Percentiles rank a stretch among this genome's conserved stretches.
These are phyloP conservation scores for Euphydryas editha DNA, from an alignment of 2,888 invertebrate genomes.

Conservation along the genomic window DNA sequence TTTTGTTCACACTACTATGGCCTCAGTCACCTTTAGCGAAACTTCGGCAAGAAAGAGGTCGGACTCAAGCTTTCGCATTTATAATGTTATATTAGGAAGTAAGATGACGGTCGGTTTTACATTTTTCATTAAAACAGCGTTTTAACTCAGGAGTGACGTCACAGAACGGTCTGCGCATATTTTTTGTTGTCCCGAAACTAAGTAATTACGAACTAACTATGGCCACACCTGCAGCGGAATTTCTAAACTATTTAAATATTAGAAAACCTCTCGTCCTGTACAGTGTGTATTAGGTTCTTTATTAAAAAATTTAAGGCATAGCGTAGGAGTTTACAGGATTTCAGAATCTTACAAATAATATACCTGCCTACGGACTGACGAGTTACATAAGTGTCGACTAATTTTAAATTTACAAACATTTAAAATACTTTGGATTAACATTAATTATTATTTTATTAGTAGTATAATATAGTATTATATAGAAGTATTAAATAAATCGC, in stretches of 20 bases:
- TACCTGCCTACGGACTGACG: too few relatives aligned
- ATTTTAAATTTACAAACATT: too few relatives aligned
- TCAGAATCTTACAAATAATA: too few relatives aligned
- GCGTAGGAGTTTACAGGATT: background rate
- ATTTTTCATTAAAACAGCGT: background rate
- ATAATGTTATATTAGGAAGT: background rate
- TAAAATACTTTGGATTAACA: too few relatives aligned
- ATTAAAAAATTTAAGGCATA: background rate
- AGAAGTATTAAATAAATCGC: too few relatives aligned
- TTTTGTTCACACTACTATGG: too few relatives aligned
- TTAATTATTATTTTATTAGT: too few relatives aligned
- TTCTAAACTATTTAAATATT: background rate
- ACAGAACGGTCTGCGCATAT: background rate
- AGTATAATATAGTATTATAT: too few relatives aligned
- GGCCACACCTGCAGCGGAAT: background rate
- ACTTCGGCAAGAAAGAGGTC: too few relatives aligned
- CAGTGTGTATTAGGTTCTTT: background rate
- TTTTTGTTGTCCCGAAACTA: background rate
- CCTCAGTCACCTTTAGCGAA: too few relatives aligned
- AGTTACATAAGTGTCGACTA: too few relatives aligned
- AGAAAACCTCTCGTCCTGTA: background rate
- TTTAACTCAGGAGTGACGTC: background rate
- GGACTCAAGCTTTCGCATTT: too few relatives aligned
- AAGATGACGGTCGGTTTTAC: background rate
- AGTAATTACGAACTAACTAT: background rate